Percentiles rank a stretch among this genome's conserved stretches.
phyloP scores from a whole-genome alignment of 2,113 vertebrate genomes.

The Anser brachyrhynchus region DNA sequence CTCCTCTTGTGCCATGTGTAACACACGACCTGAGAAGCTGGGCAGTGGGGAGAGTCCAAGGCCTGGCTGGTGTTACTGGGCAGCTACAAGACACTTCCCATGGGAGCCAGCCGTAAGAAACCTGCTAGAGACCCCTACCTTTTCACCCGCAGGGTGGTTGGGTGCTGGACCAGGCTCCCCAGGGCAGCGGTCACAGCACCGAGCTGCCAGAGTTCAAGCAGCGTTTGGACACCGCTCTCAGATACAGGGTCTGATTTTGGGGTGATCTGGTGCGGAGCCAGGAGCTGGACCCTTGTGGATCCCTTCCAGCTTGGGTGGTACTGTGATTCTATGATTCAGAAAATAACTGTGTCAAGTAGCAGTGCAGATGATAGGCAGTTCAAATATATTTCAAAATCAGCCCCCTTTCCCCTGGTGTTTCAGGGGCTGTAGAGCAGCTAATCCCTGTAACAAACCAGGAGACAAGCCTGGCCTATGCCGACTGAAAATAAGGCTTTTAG shows the following conservation, averaged over 20 bases:
- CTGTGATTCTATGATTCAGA: neutral
- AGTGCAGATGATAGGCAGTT: neutral
- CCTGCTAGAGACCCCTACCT: too few relatives aligned
- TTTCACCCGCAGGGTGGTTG: neutral
- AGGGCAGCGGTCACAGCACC: neutral
- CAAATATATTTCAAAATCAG: neutral
- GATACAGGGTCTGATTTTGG: too few relatives aligned
- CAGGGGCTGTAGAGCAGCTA: neutral
- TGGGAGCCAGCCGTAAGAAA: neutral
- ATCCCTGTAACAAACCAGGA: neutral
- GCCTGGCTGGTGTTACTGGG: neutral
- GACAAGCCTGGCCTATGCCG: neutral
- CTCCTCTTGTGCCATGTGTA: neutral
- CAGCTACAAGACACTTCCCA: neutral
- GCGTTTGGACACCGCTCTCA: neutral
- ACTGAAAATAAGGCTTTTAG: neutral
- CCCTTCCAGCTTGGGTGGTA: neutral
- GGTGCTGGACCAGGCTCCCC: neutral
- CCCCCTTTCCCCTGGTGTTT: neutral
- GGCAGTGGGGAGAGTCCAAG: neutral
- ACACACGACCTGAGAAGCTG: rapidly evolving
- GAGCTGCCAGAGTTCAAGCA: neutral
- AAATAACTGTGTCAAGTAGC: neutral
- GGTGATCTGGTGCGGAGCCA: neutral
- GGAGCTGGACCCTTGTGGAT: neutral